Evolutionary conservation across 2,113 vertebrate genomes (phyloP).

Genomic region (Abramis brama): DNA sequence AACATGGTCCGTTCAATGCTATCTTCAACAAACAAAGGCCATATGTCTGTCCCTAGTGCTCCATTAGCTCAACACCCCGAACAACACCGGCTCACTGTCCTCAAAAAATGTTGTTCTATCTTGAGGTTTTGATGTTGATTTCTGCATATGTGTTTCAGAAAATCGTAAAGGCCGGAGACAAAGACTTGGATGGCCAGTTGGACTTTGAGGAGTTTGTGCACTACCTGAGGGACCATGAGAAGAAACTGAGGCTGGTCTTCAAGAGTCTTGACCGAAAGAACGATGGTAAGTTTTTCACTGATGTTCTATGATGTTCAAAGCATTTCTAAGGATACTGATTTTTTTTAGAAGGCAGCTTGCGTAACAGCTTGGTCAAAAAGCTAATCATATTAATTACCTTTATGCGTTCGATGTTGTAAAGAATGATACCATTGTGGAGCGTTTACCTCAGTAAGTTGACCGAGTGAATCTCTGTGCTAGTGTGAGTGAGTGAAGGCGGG

Average conservation of each 20-base stretch:
- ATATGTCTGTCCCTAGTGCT: constrained; percentile 37
- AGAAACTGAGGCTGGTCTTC: constrained; percentile 93
- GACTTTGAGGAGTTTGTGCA: constrained; percentile 98
- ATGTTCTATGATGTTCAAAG: too few species aligned
- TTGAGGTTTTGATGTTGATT: constrained; percentile 19
- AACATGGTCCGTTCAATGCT: constrained; percentile 40
- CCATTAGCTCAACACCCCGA: constrained; percentile 23
- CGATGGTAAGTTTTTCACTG: constrained; percentile 78
- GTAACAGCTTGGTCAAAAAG: too few species aligned
- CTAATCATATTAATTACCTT: too few species aligned
- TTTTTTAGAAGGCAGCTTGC: too few species aligned
- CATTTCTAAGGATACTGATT: too few species aligned
- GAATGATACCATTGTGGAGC: too few species aligned
- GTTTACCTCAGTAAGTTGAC: too few species aligned
- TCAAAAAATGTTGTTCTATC: not conserved
- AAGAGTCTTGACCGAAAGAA: constrained; percentile 97
- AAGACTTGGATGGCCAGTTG: constrained; percentile 92
- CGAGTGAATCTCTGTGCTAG: too few species aligned
- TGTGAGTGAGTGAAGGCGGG: too few species aligned
- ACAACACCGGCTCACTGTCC: constrained; percentile 30
- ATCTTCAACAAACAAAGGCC: constrained; percentile 43
- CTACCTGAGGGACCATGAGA: constrained; percentile 95
- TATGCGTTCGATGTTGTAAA: too few species aligned
- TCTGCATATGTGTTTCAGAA: constrained; percentile 75
- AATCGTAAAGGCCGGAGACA: constrained; percentile 95